Conservation (phyloP, 2,888 invertebrate genomes). For the Scaptomyza reducta region DNA sequence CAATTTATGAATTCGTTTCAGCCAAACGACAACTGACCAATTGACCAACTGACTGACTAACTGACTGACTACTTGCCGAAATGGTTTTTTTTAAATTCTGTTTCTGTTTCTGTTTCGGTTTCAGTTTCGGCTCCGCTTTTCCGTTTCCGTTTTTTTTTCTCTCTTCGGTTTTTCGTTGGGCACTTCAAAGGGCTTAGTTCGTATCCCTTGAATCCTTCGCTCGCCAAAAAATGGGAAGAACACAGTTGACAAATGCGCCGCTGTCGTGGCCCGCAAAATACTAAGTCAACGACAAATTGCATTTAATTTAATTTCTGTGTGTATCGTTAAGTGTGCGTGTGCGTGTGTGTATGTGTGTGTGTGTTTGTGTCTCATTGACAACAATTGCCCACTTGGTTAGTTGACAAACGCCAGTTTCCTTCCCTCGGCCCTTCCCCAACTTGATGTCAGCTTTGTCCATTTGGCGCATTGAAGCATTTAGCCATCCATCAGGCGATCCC, state of each 20-base stretch:
- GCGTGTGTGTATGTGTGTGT: slow-evolving; percentile 5
- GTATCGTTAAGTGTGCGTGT: slow-evolving; percentile 17
- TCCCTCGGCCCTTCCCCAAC: not conserved
- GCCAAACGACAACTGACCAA: slow-evolving; percentile 38
- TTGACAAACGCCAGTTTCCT: slow-evolving; percentile 42
- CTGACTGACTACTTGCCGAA: slow-evolving; percentile 9
- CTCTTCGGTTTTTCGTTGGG: slow-evolving; percentile 9
- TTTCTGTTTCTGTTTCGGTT: slow-evolving; percentile 3
- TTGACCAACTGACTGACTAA: slow-evolving; percentile 17
- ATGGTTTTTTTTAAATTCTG: slow-evolving; percentile 27
- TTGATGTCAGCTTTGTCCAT: slow-evolving; percentile 47
- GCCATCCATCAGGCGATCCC: slow-evolving; percentile 66
- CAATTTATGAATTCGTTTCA: slow-evolving; percentile 45
- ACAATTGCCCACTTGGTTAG: slow-evolving; percentile 29
- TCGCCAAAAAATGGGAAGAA: slow-evolving; percentile 8
- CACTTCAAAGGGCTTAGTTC: slow-evolving; percentile 41
- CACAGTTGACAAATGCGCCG: slow-evolving; percentile 56
- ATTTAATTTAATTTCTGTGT: slow-evolving; percentile 73
- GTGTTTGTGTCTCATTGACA: slow-evolving; percentile 17
- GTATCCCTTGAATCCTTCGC: slow-evolving; percentile 21
- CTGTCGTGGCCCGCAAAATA: slow-evolving; percentile 56
- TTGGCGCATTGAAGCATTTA: slow-evolving; percentile 61
- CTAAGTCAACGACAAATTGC: slow-evolving; percentile 70
- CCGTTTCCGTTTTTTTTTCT: not conserved
- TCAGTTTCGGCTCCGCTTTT: slow-evolving; percentile 16